Conservation (phyloP, 2,797 vertebrate species). For the Thamnophis elegans region DNA sequence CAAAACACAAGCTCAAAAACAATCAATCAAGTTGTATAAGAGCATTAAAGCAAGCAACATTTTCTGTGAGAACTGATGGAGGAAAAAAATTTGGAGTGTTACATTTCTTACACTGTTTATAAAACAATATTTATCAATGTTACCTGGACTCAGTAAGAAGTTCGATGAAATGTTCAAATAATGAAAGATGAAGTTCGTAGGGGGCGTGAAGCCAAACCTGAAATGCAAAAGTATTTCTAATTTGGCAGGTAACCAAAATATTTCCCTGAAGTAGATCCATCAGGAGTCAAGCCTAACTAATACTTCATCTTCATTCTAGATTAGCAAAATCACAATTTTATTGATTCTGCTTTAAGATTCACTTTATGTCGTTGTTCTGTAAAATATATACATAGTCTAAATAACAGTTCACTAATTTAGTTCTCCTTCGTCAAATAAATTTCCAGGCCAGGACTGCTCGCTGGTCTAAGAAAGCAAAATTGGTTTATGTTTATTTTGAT, state of each 20-base stretch:
- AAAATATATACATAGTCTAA: not conserved
- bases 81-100: not conserved
- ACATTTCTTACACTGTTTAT: not conserved
- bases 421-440: not conserved
- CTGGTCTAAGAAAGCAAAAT: not conserved
- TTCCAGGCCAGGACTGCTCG: not conserved
- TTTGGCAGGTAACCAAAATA: not conserved
- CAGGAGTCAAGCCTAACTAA: not conserved
- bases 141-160: constrained; percentile 97
- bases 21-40: not conserved
- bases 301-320: not conserved
- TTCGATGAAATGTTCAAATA: constrained; percentile 98
- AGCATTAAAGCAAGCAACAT: not conserved
- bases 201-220: constrained; percentile 99
- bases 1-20: not conserved
- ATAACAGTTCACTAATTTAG: not conserved
- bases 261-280: not conserved
- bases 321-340: not conserved
- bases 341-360: not conserved
- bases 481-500: not conserved
- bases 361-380: not conserved
- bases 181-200: constrained; percentile 95
- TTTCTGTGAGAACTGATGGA: not conserved
- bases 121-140: constrained; percentile 15
- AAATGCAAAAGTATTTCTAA: constrained; percentile 44